phyloP scores from a whole-genome alignment of 1,140 invertebrate genomes.

The Eurosta solidaginis region DNA sequence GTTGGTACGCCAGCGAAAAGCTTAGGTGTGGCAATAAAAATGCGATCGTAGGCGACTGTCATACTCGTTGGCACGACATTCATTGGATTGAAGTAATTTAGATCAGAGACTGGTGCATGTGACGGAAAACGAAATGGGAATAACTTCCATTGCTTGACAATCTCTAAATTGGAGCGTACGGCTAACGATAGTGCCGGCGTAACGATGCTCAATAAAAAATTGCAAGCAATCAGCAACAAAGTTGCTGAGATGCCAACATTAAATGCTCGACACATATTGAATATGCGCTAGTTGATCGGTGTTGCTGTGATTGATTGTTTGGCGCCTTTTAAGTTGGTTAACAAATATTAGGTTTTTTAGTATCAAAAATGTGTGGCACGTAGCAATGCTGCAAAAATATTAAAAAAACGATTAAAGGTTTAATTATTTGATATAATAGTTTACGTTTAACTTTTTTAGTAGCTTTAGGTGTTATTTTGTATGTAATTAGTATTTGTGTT shows the following conservation, averaged over 20 bases:
- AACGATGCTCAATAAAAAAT: background rate
- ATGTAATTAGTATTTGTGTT: too few relatives aligned
- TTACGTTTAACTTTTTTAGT: too few relatives aligned
- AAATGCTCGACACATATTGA: background rate
- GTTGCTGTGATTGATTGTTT: background rate
- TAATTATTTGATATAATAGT: too few relatives aligned
- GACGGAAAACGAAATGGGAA: background rate
- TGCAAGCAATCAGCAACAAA: background rate
- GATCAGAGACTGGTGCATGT: background rate
- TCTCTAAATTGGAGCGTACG: background rate
- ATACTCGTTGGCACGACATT: slow-evolving; percentile 6
- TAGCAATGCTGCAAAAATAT: too few relatives aligned
- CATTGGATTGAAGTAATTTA: background rate
- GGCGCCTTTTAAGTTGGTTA: background rate
- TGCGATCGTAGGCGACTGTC: background rate
- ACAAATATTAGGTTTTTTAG: too few relatives aligned
- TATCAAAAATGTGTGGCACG: too few relatives aligned
- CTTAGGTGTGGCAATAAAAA: slow-evolving; percentile 7
- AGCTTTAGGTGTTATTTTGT: too few relatives aligned
- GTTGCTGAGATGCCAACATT: background rate
- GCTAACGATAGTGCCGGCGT: background rate
- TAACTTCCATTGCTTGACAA: slow-evolving; percentile 16
- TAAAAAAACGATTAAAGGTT: too few relatives aligned
- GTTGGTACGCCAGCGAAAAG: background rate
- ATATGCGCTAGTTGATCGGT: background rate